Evolutionary conservation across 2,797 vertebrate genomes (phyloP).

Genomic region (Macroramphosus scolopax): DNA sequence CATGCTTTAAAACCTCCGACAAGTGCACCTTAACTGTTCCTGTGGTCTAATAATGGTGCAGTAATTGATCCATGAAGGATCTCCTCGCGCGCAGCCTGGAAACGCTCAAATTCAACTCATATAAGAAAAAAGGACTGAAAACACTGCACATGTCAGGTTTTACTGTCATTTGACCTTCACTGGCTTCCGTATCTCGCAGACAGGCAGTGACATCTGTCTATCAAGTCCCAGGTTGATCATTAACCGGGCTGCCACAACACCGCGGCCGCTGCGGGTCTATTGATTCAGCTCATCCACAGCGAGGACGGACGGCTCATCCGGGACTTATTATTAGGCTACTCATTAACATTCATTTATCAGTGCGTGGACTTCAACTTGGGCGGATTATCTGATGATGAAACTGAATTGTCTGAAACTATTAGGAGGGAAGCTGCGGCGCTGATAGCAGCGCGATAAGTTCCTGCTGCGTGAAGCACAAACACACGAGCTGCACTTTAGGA

Average conservation of each 20-base stretch:
- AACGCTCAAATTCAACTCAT: too few relatives aligned
- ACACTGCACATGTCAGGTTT: too few relatives aligned
- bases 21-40: too few relatives aligned
- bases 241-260: constrained; percentile 58
- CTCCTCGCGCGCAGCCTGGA: too few relatives aligned
- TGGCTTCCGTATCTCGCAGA: constrained; percentile 51
- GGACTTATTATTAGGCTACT: constrained; percentile 64
- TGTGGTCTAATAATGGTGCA: too few relatives aligned
- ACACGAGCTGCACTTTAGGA: too few relatives aligned
- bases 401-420: constrained; percentile 24
- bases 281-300: too few relatives aligned
- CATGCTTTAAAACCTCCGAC: too few relatives aligned
- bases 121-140: too few relatives aligned
- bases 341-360: constrained; percentile 64
- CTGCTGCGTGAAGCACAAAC: constrained; percentile 32
- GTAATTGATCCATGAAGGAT: too few relatives aligned
- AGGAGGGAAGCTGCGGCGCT: constrained; percentile 23
- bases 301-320: constrained; percentile 10
- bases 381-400: constrained; percentile 42
- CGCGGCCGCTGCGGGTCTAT: too few relatives aligned
- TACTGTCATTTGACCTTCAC: constrained; percentile 37
- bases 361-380: constrained; percentile 59
- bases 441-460: constrained; percentile 38
- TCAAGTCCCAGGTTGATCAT: constrained; percentile 68
- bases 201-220: constrained; percentile 60